Percentiles rank a stretch among this genome's conserved stretches.
Conservation (phyloP, 2,113 vertebrate genomes). For the Vulpes ferrilata region DNA sequence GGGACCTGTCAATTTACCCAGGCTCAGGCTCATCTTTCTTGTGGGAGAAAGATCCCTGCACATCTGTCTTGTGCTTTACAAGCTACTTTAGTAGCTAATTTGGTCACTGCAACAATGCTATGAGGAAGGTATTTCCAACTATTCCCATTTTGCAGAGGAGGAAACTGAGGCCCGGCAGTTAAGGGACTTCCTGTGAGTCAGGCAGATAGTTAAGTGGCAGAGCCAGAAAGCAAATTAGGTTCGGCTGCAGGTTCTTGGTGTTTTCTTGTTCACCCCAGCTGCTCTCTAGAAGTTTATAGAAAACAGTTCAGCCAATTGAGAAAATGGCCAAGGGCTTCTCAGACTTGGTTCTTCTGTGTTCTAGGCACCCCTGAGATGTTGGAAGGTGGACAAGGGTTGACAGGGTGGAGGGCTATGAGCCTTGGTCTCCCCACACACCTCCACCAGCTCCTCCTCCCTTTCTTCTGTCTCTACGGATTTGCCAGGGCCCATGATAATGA, state of each 20-base stretch:
- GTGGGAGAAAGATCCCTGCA: not conserved
- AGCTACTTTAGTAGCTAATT: not conserved
- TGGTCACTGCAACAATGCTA: not conserved
- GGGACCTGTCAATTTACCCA: not conserved
- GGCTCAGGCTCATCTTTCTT: not conserved
- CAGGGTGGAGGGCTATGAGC: not conserved
- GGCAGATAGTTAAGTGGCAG: not conserved
- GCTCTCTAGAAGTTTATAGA: not conserved
- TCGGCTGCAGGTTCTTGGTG: not conserved
- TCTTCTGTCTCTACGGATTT: not conserved
- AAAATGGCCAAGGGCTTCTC: not conserved
- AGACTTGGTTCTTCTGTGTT: not conserved
- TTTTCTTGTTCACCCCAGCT: not conserved
- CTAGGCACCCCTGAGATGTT: not conserved
- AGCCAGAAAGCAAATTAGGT: not conserved
- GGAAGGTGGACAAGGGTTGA: not conserved
- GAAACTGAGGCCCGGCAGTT: not conserved
- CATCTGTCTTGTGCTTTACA: rapidly evolving
- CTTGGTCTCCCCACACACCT: not conserved
- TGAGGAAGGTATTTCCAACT: not conserved
- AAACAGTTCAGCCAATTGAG: not conserved
- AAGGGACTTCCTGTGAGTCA: rapidly evolving
- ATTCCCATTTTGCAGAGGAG: not conserved
- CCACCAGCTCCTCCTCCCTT: not conserved
- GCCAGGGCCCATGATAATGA: not conserved